A percentile compares a stretch with the other conserved stretches of the same genome.
Evolutionary conservation across 2,888 invertebrate genomes (phyloP).

Genomic region (Boloria euphrosyne): DNA sequence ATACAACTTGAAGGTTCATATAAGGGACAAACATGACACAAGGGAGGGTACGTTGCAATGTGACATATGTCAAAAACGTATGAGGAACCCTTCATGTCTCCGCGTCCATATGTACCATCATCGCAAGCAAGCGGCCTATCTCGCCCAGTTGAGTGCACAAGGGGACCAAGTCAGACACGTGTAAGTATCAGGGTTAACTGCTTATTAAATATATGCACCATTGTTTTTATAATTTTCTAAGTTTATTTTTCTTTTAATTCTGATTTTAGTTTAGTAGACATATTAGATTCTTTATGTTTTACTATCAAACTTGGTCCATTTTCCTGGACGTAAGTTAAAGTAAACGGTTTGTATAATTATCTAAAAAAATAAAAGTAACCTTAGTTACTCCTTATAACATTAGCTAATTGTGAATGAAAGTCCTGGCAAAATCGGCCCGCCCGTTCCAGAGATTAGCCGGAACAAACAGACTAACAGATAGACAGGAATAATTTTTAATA

Average conservation of each 20-base stretch:
- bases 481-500: no score
- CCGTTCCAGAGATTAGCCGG: no score
- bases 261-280: no score
- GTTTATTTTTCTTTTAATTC: slow-evolving; percentile 38
- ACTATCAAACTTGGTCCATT: no score
- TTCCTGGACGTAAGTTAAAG: no score
- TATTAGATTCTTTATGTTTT: no score
- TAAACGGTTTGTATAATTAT: no score
- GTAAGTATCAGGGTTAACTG: slow-evolving; percentile 46
- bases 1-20: slow-evolving; percentile 87
- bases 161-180: slow-evolving; percentile 60
- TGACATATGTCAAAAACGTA: slow-evolving; percentile 86
- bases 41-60: slow-evolving; percentile 86
- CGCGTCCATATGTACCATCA: slow-evolving; percentile 86
- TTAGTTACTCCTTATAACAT: no score
- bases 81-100: slow-evolving; percentile 84
- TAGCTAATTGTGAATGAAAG: no score
- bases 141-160: slow-evolving; percentile 66
- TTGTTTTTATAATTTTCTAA: slow-evolving; percentile 14
- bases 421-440: no score
- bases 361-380: no score
- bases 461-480: no score
- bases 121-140: slow-evolving; percentile 81
- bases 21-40: slow-evolving; percentile 87
- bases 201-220: slow-evolving; percentile 8